phyloP scores from a whole-genome alignment of 2,888 invertebrate species.

The Caenorhabditis sp. region DNA sequence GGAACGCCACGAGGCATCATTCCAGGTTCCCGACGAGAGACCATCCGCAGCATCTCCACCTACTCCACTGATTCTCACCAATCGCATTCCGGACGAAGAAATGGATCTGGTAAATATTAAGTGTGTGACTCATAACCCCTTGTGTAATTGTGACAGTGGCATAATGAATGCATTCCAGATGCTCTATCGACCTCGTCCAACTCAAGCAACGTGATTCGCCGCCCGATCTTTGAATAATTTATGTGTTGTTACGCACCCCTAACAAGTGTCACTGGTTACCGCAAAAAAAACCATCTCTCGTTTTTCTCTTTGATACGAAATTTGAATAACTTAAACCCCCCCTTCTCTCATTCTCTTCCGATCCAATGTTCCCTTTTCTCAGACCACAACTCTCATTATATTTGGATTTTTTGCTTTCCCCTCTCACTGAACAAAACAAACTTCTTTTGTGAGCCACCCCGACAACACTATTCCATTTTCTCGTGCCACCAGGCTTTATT shows the following conservation, averaged over 20 bases:
- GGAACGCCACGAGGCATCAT: conserved; percentile 30
- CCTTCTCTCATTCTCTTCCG: not conserved
- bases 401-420: conserved; percentile 20
- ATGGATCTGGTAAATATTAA: conserved; percentile 43
- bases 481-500: conserved; percentile 16
- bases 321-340: no score
- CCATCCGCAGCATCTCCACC: conserved; percentile 41
- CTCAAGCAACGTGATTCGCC: conserved; percentile 35
- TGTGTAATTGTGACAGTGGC: no score
- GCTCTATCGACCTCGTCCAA: conserved; percentile 47
- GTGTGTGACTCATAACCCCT: not conserved
- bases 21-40: conserved; percentile 32
- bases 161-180: conserved; percentile 23
- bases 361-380: not conserved
- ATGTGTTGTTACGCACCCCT: not conserved
- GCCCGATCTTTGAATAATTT: conserved; percentile 64
- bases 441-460: conserved; percentile 14
- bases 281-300: not conserved
- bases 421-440: not conserved
- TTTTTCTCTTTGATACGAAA: not conserved
- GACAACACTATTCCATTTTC: not conserved
- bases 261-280: conserved; percentile 42
- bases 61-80: conserved; percentile 42
- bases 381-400: not conserved
- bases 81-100: conserved; percentile 39